Evolutionary conservation across 2,113 vertebrate genomes (phyloP), one percentile per base, ranked within the genome.

Genomic region (Nycticryphes semicollaris): DNA sequence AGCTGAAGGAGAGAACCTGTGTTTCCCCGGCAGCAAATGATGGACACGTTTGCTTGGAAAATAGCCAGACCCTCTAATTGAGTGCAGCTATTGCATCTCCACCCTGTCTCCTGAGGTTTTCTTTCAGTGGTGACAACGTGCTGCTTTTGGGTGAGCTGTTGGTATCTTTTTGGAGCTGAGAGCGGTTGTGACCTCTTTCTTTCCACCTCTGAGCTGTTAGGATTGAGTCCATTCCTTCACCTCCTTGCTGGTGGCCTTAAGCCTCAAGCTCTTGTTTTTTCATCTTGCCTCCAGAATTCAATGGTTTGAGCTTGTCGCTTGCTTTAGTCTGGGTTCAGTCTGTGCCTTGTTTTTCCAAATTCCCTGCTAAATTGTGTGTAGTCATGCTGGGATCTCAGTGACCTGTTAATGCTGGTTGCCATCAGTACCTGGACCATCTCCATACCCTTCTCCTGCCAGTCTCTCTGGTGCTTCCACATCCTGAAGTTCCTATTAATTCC

Each of bases 101-200:
- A 28, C 47, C 60, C 21, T 18, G 10, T 48, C 35, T 41, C 73
- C 35, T 50, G 35, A 25, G 10, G 11, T 82, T 86, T 76, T n/a
- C 24, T 68, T 23, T 30, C 1, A 0, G 5, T 59, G 33, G 24
- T 35, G 30, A n/a, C 37, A 67, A 43, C 3, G 2, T 15, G 5
- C 60, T 41, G 45, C 28, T 74, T 89, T 56, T 43, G 41, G 54
- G 30, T 35, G 45, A n/a, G 19, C 24, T 68, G 12, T 22, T 2
- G 8, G 23, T 68, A 37, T 48, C 9, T n/a, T 74, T 68, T 68
- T 3, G 14, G 54, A 74, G 31, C 31, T 25, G 47, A 9, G 24
- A 12, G 37, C 23, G 45, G 14, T 27, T 45, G 19, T 33, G 39
- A 50, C 5, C 23, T 74, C 43, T 48, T n/a, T 31, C 48, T 31